These are phyloP conservation scores for Metridium senile DNA, from an alignment of 92 coral and sea anemone species.

Conservation along the genomic window DNA sequence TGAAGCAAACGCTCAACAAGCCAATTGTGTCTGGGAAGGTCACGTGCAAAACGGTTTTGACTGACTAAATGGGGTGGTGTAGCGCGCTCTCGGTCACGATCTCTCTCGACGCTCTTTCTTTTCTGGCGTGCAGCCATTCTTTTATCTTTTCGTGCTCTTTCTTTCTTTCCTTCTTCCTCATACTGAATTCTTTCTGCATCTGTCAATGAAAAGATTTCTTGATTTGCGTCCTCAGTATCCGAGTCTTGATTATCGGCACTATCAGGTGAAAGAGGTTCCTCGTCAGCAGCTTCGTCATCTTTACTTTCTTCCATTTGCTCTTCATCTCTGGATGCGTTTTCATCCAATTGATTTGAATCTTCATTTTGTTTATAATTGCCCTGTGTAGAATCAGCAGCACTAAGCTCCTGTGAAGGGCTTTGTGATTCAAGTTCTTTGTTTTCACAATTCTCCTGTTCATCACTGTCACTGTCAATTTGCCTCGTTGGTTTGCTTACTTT, in stretches of 20 bases:
- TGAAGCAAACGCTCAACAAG: constrained; percentile 86
- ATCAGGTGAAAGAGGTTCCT: constrained; percentile 25
- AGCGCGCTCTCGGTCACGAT: constrained; percentile 76
- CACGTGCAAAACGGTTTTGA: constrained; percentile 94
- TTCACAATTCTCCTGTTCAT: constrained; percentile 34
- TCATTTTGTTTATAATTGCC: background rate
- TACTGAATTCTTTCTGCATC: constrained; percentile 49
- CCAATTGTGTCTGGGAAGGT: constrained; percentile 99
- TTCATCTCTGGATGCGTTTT: constrained; percentile 2
- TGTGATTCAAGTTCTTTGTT: constrained; percentile 29
- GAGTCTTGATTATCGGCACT: constrained; percentile 35
- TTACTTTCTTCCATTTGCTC: background rate
- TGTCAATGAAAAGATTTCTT: constrained; percentile 62
- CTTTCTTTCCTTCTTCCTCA: constrained; percentile 70
- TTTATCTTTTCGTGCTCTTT: constrained; percentile 64
- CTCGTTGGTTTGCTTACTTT: constrained; percentile 47
- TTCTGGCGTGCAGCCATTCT: constrained; percentile 72
- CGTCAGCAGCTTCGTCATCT: constrained; percentile 3
- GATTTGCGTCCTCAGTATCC: constrained; percentile 69
- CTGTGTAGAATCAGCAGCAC: background rate
- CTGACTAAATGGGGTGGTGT: constrained; percentile 90
- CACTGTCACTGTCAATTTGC: constrained; percentile 54
- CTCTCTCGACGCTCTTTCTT: constrained; percentile 71
- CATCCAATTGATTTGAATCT: background rate
- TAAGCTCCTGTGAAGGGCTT: constrained; percentile 20